Base-by-base conservation (phyloP, 1,140 invertebrate species). In the Drosophila sechellia region DNA sequence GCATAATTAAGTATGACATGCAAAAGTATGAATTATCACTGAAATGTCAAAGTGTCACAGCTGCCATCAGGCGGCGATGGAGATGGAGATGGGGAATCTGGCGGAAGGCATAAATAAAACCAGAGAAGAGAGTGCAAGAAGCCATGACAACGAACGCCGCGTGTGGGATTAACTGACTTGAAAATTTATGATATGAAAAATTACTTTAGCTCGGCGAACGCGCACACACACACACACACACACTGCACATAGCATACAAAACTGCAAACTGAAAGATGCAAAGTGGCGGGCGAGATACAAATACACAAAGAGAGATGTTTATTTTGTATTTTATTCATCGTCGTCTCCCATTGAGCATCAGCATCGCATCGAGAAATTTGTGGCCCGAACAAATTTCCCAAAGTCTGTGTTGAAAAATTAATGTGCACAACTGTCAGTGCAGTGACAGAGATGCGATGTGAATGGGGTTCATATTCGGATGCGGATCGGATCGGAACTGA, bases 11-110 rank as follows among this genome's bases (percentile, higher is more conserved):
- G 87, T 87, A 84, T 90, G 87, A 90, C 87, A 90, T 87, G 87
- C 87, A 90, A 90, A 90, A 90, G 87, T 90, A 90, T 90, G 87
- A 90, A 90, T 90, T 90, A 90, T 90, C 87, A 90, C 87, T 81
- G 81, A 90, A 77, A 90, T 90, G 87, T 90, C 87, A 90, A 90
- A 87, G 83, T 90, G 87, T 90, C 84, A 87, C 84, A 87, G 81
- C 78, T 81, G 84, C 79, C 77, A 75, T 78, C 72, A 79, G 79
- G 77, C 69, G 53, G 63, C 50, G 58, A 74, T 54, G 31, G 31
- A 31, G 6, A 31, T 31, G 31, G 63, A 56, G 69, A 74, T 54
- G 50, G 57, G 60, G 80, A 55, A 56, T 42, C 56, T 63, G 70
- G 70, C 66, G 79, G 79, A 77, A 81, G 73, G 61, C 79, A 80